phyloP scores from a whole-genome alignment of 2,113 vertebrate genomes.

The Dasyprocta punctata region DNA sequence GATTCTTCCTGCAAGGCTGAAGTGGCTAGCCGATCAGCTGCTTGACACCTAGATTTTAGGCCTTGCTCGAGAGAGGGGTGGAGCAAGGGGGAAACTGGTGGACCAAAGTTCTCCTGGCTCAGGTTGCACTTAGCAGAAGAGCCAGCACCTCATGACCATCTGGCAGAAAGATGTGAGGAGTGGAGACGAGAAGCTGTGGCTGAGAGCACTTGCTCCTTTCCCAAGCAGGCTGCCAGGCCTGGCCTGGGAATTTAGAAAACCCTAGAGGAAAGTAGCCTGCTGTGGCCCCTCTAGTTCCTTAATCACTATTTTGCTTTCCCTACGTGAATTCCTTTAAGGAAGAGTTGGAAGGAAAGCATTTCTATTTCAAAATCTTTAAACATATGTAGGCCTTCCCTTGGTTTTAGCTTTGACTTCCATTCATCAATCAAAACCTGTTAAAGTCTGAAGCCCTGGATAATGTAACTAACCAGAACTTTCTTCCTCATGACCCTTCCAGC shows the following conservation, averaged over 20 bases:
- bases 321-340: constrained; percentile 28
- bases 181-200: neutral
- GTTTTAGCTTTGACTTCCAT: constrained; percentile 29
- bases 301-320: constrained; percentile 37
- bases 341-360: constrained; percentile 10
- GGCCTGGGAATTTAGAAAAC: neutral
- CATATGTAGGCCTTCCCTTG: neutral
- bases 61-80: neutral
- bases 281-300: neutral
- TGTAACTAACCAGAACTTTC: constrained; percentile 4
- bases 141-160: constrained; percentile 48
- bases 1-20: rapidly evolving
- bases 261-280: neutral
- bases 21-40: neutral
- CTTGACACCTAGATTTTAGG: neutral
- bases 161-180: constrained; percentile 68
- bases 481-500: neutral
- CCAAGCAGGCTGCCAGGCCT: neutral
- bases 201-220: neutral
- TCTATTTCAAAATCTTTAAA: constrained; percentile 20
- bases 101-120: constrained; percentile 23
- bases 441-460: constrained; percentile 25
- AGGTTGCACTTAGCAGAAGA: constrained; percentile 35
- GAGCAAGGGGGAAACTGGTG: neutral
- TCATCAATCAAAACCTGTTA: constrained; percentile 41